A percentile compares a stretch with the other conserved stretches of the same genome.
Evolutionary conservation across 2,113 vertebrate species (phyloP).

Genomic region (Megaceryle torquata): DNA sequence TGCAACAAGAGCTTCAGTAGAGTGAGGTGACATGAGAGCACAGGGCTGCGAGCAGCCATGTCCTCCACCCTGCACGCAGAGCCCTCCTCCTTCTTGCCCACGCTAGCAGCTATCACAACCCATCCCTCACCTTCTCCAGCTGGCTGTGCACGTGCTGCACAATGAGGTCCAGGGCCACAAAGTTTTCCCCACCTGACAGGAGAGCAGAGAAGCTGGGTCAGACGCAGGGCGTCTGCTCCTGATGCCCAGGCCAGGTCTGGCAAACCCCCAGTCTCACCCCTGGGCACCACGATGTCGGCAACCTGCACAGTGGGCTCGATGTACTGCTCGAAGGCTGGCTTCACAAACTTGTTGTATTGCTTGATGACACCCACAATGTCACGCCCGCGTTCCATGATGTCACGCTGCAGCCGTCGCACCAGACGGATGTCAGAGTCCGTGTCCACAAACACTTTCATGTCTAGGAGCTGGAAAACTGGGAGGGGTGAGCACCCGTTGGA

Average conservation of each 20-base stretch:
- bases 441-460: slow-evolving; percentile 95
- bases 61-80: rapidly evolving
- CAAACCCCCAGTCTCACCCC: slow-evolving; percentile 69
- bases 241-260: rapidly evolving
- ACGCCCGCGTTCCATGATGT: slow-evolving; percentile 84
- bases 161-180: slow-evolving; percentile 87
- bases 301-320: slow-evolving; percentile 90
- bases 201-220: not conserved
- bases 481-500: not conserved
- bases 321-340: slow-evolving; percentile 90
- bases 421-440: slow-evolving; percentile 90
- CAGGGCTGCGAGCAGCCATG: not conserved
- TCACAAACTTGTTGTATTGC: slow-evolving; percentile 91
- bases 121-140: slow-evolving; percentile 84
- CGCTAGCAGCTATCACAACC: not conserved
- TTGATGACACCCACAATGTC: slow-evolving; percentile 87
- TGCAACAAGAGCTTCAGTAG: not conserved
- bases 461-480: slow-evolving; percentile 78
- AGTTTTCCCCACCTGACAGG: slow-evolving; percentile 85
- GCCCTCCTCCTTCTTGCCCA: not conserved
- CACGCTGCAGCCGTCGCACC: slow-evolving; percentile 85
- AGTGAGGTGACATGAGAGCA: too few relatives aligned
- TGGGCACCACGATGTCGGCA: slow-evolving; percentile 89
- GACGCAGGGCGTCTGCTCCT: rapidly evolving
- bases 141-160: slow-evolving; percentile 92